These are phyloP conservation scores for Oligia fasciuncula DNA, from an alignment of 2,888 invertebrate genomes.

Conservation along the genomic window DNA sequence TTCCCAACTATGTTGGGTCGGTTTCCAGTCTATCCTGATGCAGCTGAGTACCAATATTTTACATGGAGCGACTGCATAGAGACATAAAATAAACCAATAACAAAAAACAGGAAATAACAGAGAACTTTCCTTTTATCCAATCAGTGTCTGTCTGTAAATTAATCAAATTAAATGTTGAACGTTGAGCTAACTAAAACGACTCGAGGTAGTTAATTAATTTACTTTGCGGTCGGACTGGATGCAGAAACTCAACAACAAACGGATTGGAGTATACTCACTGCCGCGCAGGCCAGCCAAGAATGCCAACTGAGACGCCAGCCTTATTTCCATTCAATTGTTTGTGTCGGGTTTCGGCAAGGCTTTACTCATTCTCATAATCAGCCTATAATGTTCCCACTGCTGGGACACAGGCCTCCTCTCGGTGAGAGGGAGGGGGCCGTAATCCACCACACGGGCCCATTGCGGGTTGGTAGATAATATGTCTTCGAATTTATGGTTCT, in stretches of 20 bases:
- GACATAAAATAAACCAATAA: not conserved
- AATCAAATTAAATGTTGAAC: constrained; percentile 33
- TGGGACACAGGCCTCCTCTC: too few species aligned
- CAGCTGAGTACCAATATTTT: too few species aligned
- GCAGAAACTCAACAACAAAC: constrained; percentile 21
- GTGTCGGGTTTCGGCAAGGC: constrained; percentile 25
- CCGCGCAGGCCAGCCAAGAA: constrained; percentile 7
- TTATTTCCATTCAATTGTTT: constrained; percentile 37
- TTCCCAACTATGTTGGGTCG: too few species aligned
- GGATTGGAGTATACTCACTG: constrained; percentile 10
- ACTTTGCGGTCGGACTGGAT: constrained; percentile 11
- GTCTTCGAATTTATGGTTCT: too few species aligned
- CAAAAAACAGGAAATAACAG: not conserved
- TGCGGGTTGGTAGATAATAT: too few species aligned
- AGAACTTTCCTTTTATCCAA: constrained; percentile 9
- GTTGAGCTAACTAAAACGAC: constrained; percentile 21
- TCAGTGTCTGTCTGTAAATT: constrained; percentile 15
- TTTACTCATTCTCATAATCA: not conserved
- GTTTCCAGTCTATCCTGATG: too few species aligned
- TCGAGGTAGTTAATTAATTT: constrained; percentile 37
- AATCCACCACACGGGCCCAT: too few species aligned
- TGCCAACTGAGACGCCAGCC: constrained; percentile 8
- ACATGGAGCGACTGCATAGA: not conserved
- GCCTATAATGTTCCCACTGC: too few species aligned
- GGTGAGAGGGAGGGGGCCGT: too few species aligned